Evolutionary conservation across 2,113 vertebrate genomes (phyloP), one percentile per base, ranked within the genome.

Genomic region (Sapayoa aenigma): DNA sequence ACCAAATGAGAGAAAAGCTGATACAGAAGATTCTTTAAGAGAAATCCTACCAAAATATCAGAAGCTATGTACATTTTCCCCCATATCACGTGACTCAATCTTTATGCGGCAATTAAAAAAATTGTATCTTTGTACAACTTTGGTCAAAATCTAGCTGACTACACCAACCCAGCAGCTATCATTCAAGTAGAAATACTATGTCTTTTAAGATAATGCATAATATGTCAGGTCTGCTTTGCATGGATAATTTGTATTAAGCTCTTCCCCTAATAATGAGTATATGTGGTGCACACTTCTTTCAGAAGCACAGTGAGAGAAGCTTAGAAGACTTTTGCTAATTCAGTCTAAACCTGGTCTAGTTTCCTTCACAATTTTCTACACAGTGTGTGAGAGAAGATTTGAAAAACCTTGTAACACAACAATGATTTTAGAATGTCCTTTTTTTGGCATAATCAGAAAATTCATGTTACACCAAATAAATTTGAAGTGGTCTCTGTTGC

Each of bases 201-300:
- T 30, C 50, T 9, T 7, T 46, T 67, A 46, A 52, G 4, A 6
- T 31, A 81, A 49, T 18, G 4, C 2, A 28, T 39, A 42, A 20
- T 42, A 23, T 41, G 3, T 44, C 73, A 62, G 3, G 3, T 35
- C 27, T 79, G 14, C 19, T 14, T 28, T 63, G 5, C 11, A 22
- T n/a, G 20, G 7, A 42, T 2, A 59, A 52, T 68, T 44, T 68
- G 7, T 56, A 27, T 69, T 23, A 52, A 47, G 3, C 55, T 84
- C 15, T 83, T 60, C 15, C 15, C 9, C 3, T 55, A 20, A 31
- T 17, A 8, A 42, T 52, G 31, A 44, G 68, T 11, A 22, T 56
- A 31, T 3, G 6, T 3, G 1, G 0, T 12, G 6, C 17, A 22
- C 13, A 50, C 30, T 72, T 65, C 33, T 14, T 52, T 19, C 33